phyloP scores from a whole-genome alignment of 2,888 invertebrate species.

The Argyresthia albistria region DNA sequence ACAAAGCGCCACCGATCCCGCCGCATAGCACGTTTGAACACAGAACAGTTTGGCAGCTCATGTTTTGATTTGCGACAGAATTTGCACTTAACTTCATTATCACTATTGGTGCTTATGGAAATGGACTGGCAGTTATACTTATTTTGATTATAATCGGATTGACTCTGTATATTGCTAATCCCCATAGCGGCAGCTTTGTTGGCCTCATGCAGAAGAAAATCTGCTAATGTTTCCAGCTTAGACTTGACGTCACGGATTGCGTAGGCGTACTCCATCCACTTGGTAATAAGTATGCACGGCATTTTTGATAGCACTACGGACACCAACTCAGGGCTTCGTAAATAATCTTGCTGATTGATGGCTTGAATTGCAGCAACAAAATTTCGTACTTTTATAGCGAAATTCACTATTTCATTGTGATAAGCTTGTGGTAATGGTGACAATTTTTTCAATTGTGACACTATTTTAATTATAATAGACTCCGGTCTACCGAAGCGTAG shows the following conservation, averaged over 20 bases:
- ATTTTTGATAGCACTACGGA: neutral
- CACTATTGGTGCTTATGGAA: neutral
- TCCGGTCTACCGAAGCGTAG: slow-evolving; percentile 18
- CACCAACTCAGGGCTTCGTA: neutral
- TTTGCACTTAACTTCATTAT: slow-evolving; percentile 5
- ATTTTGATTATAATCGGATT: neutral
- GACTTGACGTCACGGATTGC: slow-evolving; percentile 9
- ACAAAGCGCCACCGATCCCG: slow-evolving; percentile 12
- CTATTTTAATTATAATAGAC: slow-evolving; percentile 11
- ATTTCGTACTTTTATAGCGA: slow-evolving; percentile 16
- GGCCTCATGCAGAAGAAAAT: slow-evolving; percentile 16
- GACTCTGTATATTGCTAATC: neutral
- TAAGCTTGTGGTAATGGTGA: slow-evolving; percentile 11
- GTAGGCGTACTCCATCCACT: slow-evolving; percentile 19
- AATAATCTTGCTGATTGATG: neutral
- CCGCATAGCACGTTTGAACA: slow-evolving; percentile 13
- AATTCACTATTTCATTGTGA: slow-evolving; percentile 14
- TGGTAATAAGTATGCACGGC: slow-evolving; percentile 9
- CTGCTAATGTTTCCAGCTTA: slow-evolving; percentile 13
- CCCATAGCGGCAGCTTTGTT: slow-evolving; percentile 5
- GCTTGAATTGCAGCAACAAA: slow-evolving; percentile 12
- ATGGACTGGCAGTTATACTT: neutral
- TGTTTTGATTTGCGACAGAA: slow-evolving; percentile 11
- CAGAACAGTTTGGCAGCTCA: slow-evolving; percentile 11
- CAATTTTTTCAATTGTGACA: slow-evolving; percentile 14